These are phyloP conservation scores for Dasypolia templi DNA, from an alignment of 2,888 invertebrate genomes.

Conservation along the genomic window DNA sequence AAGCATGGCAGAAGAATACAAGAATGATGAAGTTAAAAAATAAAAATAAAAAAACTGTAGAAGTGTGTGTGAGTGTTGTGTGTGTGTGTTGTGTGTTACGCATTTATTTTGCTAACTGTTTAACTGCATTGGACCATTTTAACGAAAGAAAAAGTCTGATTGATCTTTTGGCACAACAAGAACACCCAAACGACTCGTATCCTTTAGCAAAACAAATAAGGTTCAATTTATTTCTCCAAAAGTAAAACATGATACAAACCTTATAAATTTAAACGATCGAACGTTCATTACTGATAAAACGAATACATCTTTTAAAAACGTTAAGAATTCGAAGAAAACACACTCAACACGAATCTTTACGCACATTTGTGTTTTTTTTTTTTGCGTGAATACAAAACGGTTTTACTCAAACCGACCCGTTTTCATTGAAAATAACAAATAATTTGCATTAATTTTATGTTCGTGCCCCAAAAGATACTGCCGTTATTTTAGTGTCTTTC, in stretches of 20 bases:
- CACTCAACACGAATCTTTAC: constrained; percentile 25
- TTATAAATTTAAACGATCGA: constrained; percentile 23
- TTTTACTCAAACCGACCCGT: constrained; percentile 28
- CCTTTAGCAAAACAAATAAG: background rate
- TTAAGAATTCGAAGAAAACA: constrained; percentile 30
- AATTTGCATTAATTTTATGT: constrained; percentile 64
- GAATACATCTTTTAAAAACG: constrained; percentile 27
- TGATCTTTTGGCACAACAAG: constrained; percentile 3
- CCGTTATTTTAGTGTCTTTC: constrained; percentile 36
- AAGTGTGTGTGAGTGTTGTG: too few species aligned
- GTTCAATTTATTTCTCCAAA: constrained; percentile 20
- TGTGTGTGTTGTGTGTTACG: too few species aligned
- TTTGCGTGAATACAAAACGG: constrained; percentile 37
- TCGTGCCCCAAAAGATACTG: constrained; percentile 24
- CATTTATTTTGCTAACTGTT: constrained; percentile 23
- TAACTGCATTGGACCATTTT: background rate
- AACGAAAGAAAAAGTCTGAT: constrained; percentile 4
- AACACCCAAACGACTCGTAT: background rate
- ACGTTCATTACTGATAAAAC: constrained; percentile 26
- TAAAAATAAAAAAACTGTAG: too few species aligned
- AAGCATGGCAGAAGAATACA: too few species aligned
- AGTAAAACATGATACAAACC: constrained; percentile 3
- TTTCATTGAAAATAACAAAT: constrained; percentile 63
- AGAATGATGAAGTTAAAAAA: too few species aligned
- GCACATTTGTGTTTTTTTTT: constrained; percentile 14